Base-by-base conservation (phyloP, 1,140 invertebrate genomes). In the Gryon sp. region DNA sequence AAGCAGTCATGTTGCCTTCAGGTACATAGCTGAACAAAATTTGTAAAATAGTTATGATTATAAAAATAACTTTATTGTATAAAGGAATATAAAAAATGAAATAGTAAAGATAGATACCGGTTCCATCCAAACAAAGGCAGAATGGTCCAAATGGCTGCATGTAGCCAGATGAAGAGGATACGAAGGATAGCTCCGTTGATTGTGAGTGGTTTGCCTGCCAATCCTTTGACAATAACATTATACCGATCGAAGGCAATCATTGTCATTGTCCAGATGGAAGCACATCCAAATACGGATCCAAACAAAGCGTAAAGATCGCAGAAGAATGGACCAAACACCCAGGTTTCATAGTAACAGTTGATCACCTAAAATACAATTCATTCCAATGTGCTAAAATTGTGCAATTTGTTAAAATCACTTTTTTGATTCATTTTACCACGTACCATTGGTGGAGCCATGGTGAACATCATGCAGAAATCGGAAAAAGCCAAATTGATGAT, bases 381-480 rank as follows among this genome's bases (percentile, higher is more conserved):
- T 9, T 32, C 4, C 4, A 32, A 32, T 4, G n/a, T 32, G 30
- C 2, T 2, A 32, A 32, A 32, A 24, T 32, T 11, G 2, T 6
- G n/a, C 4, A 32, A n/a, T 6, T 32, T 32, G 28, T n/a, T n/a
- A n/a, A n/a, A n/a, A n/a, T n/a, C n/a, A n/a, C n/a, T n/a, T n/a
- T n/a, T n/a, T n/a, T n/a, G n/a, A n/a, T n/a, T n/a, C n/a, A n/a
- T n/a, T n/a, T n/a, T n/a, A 34, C 9, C 26, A 19, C 12, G 46
- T 69, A 88, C 92, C 94, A 96, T 96, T 59, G 94, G 90, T 16
- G 95, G 94, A 69, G 93, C 92, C 93, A 96, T 95, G 53, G 87
- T 87, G 55, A 93, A 89, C 95, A 97, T 97, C 93, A 97, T 97
- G 26, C 93, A 86, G 80, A 97, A 96, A 83, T 97, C 95, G 6